These are phyloP conservation scores for Pachymerium ferrugineum DNA, from an alignment of 2,888 invertebrate species.

Conservation along the genomic window DNA sequence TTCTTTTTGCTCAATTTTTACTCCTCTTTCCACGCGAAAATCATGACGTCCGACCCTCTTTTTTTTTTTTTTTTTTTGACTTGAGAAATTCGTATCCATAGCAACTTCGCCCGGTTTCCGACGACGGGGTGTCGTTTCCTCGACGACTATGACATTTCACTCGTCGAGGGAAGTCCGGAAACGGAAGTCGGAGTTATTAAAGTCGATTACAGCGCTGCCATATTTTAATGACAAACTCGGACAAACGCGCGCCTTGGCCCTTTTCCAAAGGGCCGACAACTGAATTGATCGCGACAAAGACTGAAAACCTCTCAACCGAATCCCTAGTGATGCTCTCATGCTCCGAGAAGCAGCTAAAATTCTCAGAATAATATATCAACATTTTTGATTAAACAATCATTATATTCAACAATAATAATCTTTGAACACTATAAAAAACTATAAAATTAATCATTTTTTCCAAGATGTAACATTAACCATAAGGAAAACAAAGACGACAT, in stretches of 20 bases:
- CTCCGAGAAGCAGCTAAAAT: no score
- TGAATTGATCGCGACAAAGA: neutral
- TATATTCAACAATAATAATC: no score
- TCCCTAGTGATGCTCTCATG: no score
- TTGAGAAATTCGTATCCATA: neutral
- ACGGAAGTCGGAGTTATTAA: conserved; percentile 23
- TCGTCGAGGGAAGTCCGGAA: conserved; percentile 17
- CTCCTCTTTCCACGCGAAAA: no score
- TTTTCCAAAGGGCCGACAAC: neutral
- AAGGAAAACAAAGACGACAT: no score
- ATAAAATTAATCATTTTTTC: no score
- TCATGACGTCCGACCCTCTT: no score
- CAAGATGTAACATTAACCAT: no score
- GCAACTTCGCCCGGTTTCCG: conserved; percentile 19
- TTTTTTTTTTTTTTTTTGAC: neutral
- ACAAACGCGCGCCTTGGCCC: neutral
- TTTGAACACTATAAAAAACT: no score
- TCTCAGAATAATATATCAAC: no score
- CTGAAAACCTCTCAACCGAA: neutral
- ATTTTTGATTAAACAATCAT: no score
- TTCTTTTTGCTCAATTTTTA: no score
- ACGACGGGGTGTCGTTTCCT: conserved; percentile 22
- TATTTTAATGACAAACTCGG: conserved; percentile 17
- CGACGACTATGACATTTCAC: conserved; percentile 27
- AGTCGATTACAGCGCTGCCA: conserved; percentile 22